phyloP scores from a whole-genome alignment of 2,113 vertebrate genomes.

The Hydrolagus affinis region DNA sequence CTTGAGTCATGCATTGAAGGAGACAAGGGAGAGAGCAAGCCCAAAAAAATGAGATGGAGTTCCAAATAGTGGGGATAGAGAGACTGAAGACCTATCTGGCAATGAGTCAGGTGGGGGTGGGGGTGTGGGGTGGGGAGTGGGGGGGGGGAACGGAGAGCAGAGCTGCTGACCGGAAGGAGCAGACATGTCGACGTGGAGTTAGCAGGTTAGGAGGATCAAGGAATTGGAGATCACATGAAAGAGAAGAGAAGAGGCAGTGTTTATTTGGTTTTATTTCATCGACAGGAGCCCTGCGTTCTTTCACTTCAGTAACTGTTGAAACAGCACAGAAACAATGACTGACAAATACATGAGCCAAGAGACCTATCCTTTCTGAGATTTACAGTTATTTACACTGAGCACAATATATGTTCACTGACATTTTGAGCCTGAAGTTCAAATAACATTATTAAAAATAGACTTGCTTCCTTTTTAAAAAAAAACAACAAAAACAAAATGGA shows the following conservation, averaged over 20 bases:
- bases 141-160: too few relatives aligned
- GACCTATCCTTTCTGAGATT: conserved; percentile 22
- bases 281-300: conserved; percentile 20
- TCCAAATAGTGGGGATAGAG: too few relatives aligned
- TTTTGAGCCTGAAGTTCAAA: conserved; percentile 25
- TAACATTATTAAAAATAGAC: conserved; percentile 32
- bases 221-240: background rate
- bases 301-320: conserved; percentile 11
- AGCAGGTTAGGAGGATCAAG: too few relatives aligned
- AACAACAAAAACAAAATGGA: conserved; percentile 23
- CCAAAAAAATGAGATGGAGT: too few relatives aligned
- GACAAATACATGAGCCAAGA: conserved; percentile 25
- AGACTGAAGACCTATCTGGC: too few relatives aligned
- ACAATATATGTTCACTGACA: conserved; percentile 32
- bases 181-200: too few relatives aligned
- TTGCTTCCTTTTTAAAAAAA: conserved; percentile 32
- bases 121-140: too few relatives aligned
- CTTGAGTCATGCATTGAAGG: background rate
- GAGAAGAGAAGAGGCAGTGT: conserved; percentile 30
- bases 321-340: conserved; percentile 20
- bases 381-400: conserved; percentile 27
- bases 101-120: too few relatives aligned
- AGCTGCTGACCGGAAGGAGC: too few relatives aligned
- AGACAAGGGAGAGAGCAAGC: too few relatives aligned
- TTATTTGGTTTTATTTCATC: conserved; percentile 30